Conservation (phyloP, 1,140 invertebrate species). For the Lordiphosa mommai region DNA sequence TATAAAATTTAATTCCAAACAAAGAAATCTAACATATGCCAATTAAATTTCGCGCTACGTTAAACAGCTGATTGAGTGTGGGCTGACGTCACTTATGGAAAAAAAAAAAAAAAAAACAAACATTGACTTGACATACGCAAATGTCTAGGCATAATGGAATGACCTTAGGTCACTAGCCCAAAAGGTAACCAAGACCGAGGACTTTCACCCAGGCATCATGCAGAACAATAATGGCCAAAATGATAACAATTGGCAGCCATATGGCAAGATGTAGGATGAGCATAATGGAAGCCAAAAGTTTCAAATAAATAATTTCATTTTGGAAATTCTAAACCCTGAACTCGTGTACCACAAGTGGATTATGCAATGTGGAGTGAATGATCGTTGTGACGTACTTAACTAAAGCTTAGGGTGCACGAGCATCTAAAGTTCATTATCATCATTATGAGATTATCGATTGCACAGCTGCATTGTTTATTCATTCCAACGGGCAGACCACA, state of each 20-base stretch:
- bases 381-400: not conserved
- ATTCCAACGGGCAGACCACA: not conserved
- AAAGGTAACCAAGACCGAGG: constrained; percentile 5
- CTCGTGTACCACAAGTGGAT: not conserved
- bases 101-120: no score
- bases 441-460: constrained; percentile 34
- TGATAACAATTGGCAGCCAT: constrained; percentile 20
- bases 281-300: constrained; percentile 33
- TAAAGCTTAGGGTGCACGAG: not conserved
- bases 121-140: constrained; percentile 18
- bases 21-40: constrained; percentile 26
- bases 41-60: constrained; percentile 59
- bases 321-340: constrained; percentile 44
- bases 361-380: not conserved
- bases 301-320: constrained; percentile 21
- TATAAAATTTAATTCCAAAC: no score
- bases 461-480: constrained; percentile 30
- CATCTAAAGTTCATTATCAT: no score
- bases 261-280: not conserved
- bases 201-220: constrained; percentile 21
- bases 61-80: constrained; percentile 48
- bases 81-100: constrained; percentile 12
- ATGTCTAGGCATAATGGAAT: constrained; percentile 33
- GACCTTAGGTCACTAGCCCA: constrained; percentile 37
- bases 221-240: not conserved